Evolutionary conservation across 2,888 invertebrate genomes (phyloP).

Genomic region (Thyatira batis): DNA sequence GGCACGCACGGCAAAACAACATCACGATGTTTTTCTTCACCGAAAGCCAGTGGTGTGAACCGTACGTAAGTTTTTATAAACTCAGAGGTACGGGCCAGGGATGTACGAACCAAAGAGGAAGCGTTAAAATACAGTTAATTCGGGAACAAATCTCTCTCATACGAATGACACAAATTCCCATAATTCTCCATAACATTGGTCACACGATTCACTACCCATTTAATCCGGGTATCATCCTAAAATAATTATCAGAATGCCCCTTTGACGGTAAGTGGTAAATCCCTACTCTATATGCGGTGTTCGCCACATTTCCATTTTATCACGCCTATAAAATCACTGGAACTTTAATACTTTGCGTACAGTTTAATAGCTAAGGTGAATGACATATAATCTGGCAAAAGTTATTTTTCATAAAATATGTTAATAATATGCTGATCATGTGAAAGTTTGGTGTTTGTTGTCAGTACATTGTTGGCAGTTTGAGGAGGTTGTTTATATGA

Average conservation of each 20-base stretch:
- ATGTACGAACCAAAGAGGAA: too few relatives aligned
- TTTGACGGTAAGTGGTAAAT: slow-evolving; percentile 23
- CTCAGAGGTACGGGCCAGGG: too few relatives aligned
- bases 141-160: neutral
- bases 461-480: neutral
- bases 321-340: slow-evolving; percentile 27
- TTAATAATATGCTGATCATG: neutral
- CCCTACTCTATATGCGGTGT: slow-evolving; percentile 26
- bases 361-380: slow-evolving; percentile 2
- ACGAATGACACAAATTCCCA: neutral
- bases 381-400: neutral
- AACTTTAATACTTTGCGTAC: neutral
- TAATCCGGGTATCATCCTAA: slow-evolving; percentile 21
- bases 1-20: too few relatives aligned
- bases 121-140: too few relatives aligned
- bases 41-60: too few relatives aligned
- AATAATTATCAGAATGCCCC: slow-evolving; percentile 23
- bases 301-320: slow-evolving; percentile 25
- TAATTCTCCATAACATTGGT: neutral
- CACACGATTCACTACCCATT: neutral
- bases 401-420: neutral
- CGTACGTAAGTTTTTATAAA: too few relatives aligned
- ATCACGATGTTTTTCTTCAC: too few relatives aligned
- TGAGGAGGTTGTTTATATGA: neutral
- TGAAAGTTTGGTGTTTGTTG: neutral